A percentile compares a stretch with the other conserved stretches of the same genome.
phyloP scores from a whole-genome alignment of 2,888 invertebrate species.

The Philereme transversata region DNA sequence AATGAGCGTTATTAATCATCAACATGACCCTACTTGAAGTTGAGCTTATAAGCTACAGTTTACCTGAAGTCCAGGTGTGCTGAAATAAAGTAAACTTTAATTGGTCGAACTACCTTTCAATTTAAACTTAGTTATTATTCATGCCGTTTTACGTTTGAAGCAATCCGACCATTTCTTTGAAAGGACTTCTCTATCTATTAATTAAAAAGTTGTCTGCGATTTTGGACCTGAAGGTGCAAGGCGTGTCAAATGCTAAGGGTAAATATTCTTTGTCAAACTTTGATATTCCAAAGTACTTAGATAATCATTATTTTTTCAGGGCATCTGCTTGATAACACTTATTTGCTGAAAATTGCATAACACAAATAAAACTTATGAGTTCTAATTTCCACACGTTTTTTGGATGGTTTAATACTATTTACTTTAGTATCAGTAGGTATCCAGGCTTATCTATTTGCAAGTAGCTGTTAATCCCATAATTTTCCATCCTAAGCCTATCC shows the following conservation, averaged over 20 bases:
- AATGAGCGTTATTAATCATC: slow-evolving; percentile 75
- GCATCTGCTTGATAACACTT: no score
- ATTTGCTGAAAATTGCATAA: no score
- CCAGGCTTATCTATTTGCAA: no score
- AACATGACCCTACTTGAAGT: slow-evolving; percentile 23
- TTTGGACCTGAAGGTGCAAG: slow-evolving; percentile 53
- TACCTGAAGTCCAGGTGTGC: slow-evolving; percentile 8
- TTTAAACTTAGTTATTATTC: neutral
- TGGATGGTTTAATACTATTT: no score
- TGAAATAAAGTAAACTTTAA: neutral
- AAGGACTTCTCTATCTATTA: slow-evolving; percentile 72
- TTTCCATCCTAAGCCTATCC: neutral
- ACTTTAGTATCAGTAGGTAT: no score
- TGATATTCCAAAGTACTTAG: no score
- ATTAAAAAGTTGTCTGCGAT: slow-evolving; percentile 72
- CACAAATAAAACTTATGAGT: no score
- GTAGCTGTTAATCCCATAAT: neutral
- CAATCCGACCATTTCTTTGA: slow-evolving; percentile 77
- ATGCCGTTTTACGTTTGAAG: slow-evolving; percentile 81
- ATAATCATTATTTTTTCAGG: no score
- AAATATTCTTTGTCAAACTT: slow-evolving; percentile 57
- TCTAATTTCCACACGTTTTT: no score
- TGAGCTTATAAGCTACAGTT: slow-evolving; percentile 12
- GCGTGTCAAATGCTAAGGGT: slow-evolving; percentile 59
- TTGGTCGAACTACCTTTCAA: neutral